Percentiles rank a stretch among this genome's conserved stretches.
Conservation (phyloP, 2,888 invertebrate genomes). For the Volucella bombylans region DNA sequence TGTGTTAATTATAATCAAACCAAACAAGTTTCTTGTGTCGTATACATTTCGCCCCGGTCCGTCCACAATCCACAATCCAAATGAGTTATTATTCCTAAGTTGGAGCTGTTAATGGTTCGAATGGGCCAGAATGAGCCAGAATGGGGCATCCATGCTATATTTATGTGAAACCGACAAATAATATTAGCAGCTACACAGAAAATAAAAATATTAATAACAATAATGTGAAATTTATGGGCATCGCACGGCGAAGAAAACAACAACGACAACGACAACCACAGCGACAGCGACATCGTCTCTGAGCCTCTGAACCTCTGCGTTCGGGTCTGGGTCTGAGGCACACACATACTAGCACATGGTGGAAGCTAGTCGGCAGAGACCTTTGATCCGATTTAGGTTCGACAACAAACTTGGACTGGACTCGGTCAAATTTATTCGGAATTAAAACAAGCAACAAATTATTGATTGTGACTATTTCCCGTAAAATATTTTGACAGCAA, state of each 20-base stretch:
- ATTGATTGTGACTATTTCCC: slow-evolving; percentile 76
- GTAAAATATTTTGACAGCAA: slow-evolving; percentile 76
- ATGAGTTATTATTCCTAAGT: slow-evolving; percentile 73
- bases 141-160: slow-evolving; percentile 69
- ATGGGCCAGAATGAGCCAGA: slow-evolving; percentile 20
- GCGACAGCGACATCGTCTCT: slow-evolving; percentile 36
- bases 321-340: too few relatives aligned
- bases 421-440: slow-evolving; percentile 72
- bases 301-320: too few relatives aligned
- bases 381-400: slow-evolving; percentile 64
- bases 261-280: slow-evolving; percentile 4
- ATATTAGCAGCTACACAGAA: slow-evolving; percentile 73
- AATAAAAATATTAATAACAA: slow-evolving; percentile 74
- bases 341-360: slow-evolving; percentile 1
- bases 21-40: slow-evolving; percentile 73
- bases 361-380: slow-evolving; percentile 44
- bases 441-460: slow-evolving; percentile 74
- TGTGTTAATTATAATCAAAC: slow-evolving; percentile 74
- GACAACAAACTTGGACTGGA: slow-evolving; percentile 37
- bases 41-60: slow-evolving; percentile 51
- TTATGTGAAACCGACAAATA: slow-evolving; percentile 71
- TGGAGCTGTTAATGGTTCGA: slow-evolving; percentile 66
- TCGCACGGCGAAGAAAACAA: slow-evolving; percentile 26
- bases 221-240: slow-evolving; percentile 69
- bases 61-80: slow-evolving; percentile 52